Evolutionary conservation across 2,888 invertebrate species (phyloP).

Genomic region (Macropis europaea): DNA sequence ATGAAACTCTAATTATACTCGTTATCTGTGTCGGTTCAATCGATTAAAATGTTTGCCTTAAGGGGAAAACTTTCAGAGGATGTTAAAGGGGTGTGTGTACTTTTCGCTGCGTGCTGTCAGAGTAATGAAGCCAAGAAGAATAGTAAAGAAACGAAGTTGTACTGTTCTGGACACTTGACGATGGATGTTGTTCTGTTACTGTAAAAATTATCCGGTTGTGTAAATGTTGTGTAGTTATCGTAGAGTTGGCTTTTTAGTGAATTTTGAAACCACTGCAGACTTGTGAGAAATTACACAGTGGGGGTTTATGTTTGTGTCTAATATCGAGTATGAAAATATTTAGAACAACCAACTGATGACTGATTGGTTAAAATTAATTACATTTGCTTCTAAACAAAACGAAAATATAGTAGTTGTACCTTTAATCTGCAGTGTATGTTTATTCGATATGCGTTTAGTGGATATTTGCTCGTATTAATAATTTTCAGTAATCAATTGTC

Average conservation of each 20-base stretch:
- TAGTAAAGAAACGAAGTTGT: constrained; percentile 26
- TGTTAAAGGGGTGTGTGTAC: too few species aligned
- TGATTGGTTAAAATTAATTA: too few species aligned
- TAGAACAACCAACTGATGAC: neutral
- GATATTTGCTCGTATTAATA: too few species aligned
- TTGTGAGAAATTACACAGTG: neutral
- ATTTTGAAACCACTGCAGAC: neutral
- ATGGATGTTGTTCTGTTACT: neutral
- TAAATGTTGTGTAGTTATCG: neutral
- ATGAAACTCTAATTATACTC: neutral
- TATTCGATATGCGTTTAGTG: too few species aligned
- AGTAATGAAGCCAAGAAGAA: neutral
- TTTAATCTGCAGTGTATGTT: too few species aligned
- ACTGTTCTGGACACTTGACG: constrained; percentile 22
- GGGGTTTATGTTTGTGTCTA: neutral
- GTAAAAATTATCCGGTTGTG: too few species aligned
- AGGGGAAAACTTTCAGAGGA: too few species aligned
- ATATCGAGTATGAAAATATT: neutral
- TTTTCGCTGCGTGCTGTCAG: too few species aligned
- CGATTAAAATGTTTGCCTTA: too few species aligned
- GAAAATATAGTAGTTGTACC: too few species aligned
- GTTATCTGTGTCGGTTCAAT: neutral
- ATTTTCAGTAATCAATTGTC: too few species aligned
- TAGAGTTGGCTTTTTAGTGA: neutral
- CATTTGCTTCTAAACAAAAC: too few species aligned